Base-by-base conservation (phyloP, 2,888 invertebrate genomes). In the Agriopis marginaria region DNA sequence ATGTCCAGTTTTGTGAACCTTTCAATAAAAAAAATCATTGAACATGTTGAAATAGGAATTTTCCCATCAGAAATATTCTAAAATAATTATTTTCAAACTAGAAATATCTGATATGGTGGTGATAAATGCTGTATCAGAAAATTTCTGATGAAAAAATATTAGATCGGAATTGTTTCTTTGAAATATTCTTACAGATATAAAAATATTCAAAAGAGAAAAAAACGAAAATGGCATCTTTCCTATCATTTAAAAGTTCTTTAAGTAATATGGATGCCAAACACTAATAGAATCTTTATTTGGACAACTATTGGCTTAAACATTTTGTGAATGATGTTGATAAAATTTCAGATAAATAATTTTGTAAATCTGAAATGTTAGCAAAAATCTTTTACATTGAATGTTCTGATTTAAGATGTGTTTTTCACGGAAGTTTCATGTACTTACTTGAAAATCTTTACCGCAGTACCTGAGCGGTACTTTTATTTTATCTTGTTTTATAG, bases 331-430 rank as follows among this genome's bases (percentile, higher is more conserved):
- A 53, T 54, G 53, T 50, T 67, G 66, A 8, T 67, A 51, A 56
- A 50, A 56, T 67, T 67, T 39, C 62, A 45, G 61, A 56, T 67
- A 67, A 55, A 32, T 61, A 6, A 50, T 8, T 32, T 51, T 67
- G 62, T 67, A 67, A 67, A 67, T 67, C 56, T 62, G 56, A 67
- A 67, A 56, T 55, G 3, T 49, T 60, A 60, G 11, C 51, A 51
- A 23, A 5, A 17, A 17, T 50, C 3, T 7, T 8, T 17, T 17
- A 50, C 8, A 5, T 4, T 23, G 11, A 51, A 6, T 51, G 23
- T 51, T 12, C 1, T 0, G 14, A 32, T 3, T 32, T 14, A 12
- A 60, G 49, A 53, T 51, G 5, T 45, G 7, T 39, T 11, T n/a
- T n/a, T 8, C 50, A 40, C 7, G 40, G 40, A 40, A 7, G 40